Base-by-base conservation (phyloP, 2,113 vertebrate genomes). In the Pipra filicauda region DNA sequence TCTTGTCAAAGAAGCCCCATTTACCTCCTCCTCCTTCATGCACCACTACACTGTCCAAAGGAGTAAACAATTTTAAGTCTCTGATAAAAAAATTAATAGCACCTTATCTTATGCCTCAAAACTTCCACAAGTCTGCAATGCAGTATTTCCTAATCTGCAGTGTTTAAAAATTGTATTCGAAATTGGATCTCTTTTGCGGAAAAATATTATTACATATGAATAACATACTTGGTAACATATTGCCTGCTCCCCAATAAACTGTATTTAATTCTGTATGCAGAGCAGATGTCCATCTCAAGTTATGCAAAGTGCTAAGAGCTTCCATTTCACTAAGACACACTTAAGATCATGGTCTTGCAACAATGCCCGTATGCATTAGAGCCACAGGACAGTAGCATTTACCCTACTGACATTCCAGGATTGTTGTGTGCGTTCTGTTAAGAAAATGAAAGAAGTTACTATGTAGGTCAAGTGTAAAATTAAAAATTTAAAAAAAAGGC, bases 391-490 rank as follows among this genome's bases (percentile, higher is more conserved):
- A 94, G 46, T 11, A 80, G 46, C 21, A 16, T 64, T 80, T 86
- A 79, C 55, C 67, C 33, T 19, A 52, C 33, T 39, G 43, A 85
- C 64, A 55, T 12, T n/a, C 69, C 39, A 79, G 8, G n/a, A 52
- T 4, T 74, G 83, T 18, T 81, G 39, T 16, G 12, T 7, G 39
- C 46, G 20, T 52, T 90, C 88, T 54, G 22, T 24, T 66, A 84
- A 51, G 37, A 94, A 84, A 95, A 89, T 57, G 20, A 84, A 91
- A 67, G 64, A 65, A 83, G n/a, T 46, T 75, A 80, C 39, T 93
- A 84, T 77, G 44, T 74, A 96, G 85, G 83, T 74, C 85, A 94
- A 92, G 39, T 19, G 19, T 54, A 89, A 84, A 43, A 85, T 76
- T 58, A 19, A 86, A 58, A 33, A 12, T 39, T 39, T 12, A 12